Conservation (phyloP, 2,888 invertebrate genomes). For the Callimorpha dominula region DNA sequence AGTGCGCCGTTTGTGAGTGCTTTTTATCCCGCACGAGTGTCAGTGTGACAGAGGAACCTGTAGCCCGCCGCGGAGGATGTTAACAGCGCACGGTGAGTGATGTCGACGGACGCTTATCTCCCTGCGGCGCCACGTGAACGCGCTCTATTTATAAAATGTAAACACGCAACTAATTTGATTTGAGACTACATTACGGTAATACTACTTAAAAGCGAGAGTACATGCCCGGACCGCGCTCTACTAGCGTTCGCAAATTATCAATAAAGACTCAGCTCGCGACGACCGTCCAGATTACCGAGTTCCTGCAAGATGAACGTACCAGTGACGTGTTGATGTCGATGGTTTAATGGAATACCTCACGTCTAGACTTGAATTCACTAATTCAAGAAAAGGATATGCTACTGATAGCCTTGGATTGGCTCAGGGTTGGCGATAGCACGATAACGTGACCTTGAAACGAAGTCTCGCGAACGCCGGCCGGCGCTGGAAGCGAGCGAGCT, state of each 20-base stretch:
- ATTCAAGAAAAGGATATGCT: conserved; percentile 57
- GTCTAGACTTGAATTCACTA: conserved; percentile 43
- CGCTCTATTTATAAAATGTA: conserved; percentile 85
- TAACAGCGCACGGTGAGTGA: conserved; percentile 86
- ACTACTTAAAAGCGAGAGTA: conserved; percentile 74
- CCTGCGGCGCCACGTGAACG: conserved; percentile 82
- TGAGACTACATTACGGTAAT: conserved; percentile 71
- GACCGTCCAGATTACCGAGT: conserved; percentile 80
- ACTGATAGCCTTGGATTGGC: conserved; percentile 71
- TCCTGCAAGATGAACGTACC: conserved; percentile 78
- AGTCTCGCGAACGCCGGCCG: conserved; percentile 82
- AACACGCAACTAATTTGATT: conserved; percentile 83
- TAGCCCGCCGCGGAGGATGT: conserved; percentile 83
- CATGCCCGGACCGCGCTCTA: conserved; percentile 67
- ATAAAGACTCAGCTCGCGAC: conserved; percentile 76
- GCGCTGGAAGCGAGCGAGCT: conserved; percentile 75
- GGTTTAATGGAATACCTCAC: conserved; percentile 44
- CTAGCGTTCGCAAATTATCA: conserved; percentile 76
- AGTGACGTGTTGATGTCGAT: conserved; percentile 64
- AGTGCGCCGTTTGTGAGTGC: conserved; percentile 87
- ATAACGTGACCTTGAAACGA: conserved; percentile 84
- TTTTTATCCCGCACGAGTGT: conserved; percentile 83
- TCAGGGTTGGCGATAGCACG: conserved; percentile 83
- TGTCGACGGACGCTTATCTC: conserved; percentile 73
- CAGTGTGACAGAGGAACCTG: conserved; percentile 82